Evolutionary conservation across 1,140 invertebrate genomes (phyloP).

Genomic region (Gryon sp.): DNA sequence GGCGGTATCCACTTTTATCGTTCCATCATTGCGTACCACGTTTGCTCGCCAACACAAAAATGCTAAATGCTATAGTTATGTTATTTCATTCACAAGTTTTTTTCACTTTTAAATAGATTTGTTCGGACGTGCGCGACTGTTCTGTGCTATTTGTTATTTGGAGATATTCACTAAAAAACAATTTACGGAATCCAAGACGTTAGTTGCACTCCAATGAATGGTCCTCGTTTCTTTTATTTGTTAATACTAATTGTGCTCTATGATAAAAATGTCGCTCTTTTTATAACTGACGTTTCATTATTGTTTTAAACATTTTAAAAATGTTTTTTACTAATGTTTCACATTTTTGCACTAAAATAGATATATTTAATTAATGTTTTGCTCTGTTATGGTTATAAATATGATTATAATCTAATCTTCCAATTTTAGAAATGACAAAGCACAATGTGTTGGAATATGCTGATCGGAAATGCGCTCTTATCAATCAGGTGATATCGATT

Average conservation of each 20-base stretch:
- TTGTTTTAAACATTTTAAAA: too few relatives aligned
- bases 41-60: constrained; percentile 49
- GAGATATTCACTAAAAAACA: constrained; percentile 44
- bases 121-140: constrained; percentile 33
- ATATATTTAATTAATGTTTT: too few relatives aligned
- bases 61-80: constrained; percentile 56
- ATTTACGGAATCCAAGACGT: constrained; percentile 37
- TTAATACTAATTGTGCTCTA: constrained; percentile 21
- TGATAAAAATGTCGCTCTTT: not conserved
- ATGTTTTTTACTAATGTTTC: too few relatives aligned
- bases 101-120: constrained; percentile 54
- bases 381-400: too few relatives aligned
- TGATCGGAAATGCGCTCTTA: too few relatives aligned
- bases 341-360: too few relatives aligned
- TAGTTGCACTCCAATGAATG: constrained; percentile 47
- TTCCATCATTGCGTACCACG: constrained; percentile 57
- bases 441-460: too few relatives aligned
- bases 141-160: constrained; percentile 44
- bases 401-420: too few relatives aligned
- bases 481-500: too few relatives aligned
- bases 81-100: constrained; percentile 58
- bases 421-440: too few relatives aligned
- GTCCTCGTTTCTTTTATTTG: constrained; percentile 6
- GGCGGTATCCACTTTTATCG: constrained; percentile 63
- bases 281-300: too few relatives aligned